Conservation (phyloP, 2,113 vertebrate genomes). For the Marmota flaviventris region DNA sequence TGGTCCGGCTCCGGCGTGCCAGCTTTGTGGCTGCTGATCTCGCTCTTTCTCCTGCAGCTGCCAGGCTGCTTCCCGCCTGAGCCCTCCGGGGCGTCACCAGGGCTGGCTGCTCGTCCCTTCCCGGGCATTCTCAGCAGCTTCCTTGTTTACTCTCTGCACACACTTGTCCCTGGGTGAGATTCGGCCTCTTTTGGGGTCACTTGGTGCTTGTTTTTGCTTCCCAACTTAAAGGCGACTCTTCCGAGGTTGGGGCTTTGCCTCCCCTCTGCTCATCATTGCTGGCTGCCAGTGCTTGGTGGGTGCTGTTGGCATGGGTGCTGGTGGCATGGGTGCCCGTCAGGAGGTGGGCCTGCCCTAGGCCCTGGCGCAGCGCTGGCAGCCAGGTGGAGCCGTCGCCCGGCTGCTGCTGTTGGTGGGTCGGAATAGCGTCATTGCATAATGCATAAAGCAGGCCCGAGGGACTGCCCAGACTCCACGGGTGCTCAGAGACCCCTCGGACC, state of each 20-base stretch:
- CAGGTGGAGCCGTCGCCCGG: not conserved
- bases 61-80: not conserved
- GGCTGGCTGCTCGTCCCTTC: too few species aligned
- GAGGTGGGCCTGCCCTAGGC: not conserved
- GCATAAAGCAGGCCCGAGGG: not conserved
- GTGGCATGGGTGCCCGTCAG: not conserved
- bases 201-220: not conserved
- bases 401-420: not conserved
- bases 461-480: not conserved
- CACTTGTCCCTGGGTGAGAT: not conserved
- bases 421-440: not conserved
- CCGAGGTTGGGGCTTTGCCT: not conserved
- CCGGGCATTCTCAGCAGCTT: too few species aligned
- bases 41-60: fast-evolving
- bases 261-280: not conserved
- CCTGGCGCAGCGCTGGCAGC: too few species aligned
- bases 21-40: too few species aligned
- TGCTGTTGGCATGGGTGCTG: not conserved
- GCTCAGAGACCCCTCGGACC: not conserved
- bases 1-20: fast-evolving
- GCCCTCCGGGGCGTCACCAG: not conserved
- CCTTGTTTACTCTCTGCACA: not conserved
- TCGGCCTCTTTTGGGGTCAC: not conserved
- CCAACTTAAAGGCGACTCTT: not conserved
- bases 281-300: too few species aligned